Evolutionary conservation across 2,113 vertebrate species (phyloP).

Genomic region (Fulica atra): DNA sequence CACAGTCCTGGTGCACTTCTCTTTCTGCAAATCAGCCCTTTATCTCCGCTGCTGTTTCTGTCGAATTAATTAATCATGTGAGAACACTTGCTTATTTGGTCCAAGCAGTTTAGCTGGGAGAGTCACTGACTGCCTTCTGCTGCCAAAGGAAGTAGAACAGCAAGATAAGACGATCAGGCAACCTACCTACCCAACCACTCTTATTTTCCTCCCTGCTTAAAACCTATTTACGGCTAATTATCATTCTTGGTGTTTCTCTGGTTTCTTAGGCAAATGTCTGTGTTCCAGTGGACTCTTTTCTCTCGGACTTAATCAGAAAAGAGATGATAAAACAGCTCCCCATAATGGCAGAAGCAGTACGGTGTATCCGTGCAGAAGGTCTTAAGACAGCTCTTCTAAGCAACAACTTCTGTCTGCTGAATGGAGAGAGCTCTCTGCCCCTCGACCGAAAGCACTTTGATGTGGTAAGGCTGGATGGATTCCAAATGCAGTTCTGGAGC

Average conservation of each 20-base stretch:
- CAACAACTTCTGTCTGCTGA: slow-evolving; percentile 70
- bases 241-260: not conserved
- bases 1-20: not conserved
- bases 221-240: not conserved
- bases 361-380: slow-evolving; percentile 74
- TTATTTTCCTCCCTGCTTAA: not conserved
- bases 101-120: not conserved
- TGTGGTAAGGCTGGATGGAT: slow-evolving; percentile 72
- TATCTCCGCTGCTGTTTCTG: not conserved
- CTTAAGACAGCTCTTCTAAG: slow-evolving; percentile 81
- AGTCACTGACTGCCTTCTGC: not conserved
- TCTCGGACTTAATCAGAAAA: slow-evolving; percentile 69
- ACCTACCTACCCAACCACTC: not conserved
- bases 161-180: not conserved
- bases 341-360: slow-evolving; percentile 79
- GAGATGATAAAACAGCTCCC: slow-evolving; percentile 70
- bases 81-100: not conserved
- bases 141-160: not conserved
- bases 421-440: slow-evolving; percentile 68
- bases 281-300: slow-evolving; percentile 74
- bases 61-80: not conserved
- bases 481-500: not conserved
- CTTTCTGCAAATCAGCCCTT: not conserved
- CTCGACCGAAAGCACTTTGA: slow-evolving; percentile 77
- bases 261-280: slow-evolving; percentile 64